phyloP scores from a whole-genome alignment of 2,888 invertebrate species.

The Oscheius onirici region DNA sequence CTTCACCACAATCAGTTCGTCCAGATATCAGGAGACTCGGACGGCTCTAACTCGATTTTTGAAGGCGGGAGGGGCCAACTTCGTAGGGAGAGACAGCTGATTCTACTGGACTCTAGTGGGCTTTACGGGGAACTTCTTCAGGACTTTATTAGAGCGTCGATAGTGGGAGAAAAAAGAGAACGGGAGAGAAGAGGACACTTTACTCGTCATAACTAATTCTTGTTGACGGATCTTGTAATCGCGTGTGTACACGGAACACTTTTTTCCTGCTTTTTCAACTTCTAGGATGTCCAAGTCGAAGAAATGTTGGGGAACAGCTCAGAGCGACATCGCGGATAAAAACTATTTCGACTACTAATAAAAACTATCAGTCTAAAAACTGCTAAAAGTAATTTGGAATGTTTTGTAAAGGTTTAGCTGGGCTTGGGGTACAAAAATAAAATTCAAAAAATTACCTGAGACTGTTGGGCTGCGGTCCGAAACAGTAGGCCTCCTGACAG shows the following conservation, averaged over 20 bases:
- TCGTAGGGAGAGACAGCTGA: neutral
- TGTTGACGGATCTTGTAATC: too few species aligned
- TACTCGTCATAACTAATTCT: too few species aligned
- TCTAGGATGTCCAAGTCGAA: neutral
- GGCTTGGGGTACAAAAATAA: neutral
- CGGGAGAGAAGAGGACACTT: neutral
- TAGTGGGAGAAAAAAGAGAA: neutral
- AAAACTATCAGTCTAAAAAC: too few species aligned
- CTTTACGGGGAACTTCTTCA: neutral
- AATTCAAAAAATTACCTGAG: conserved; percentile 22
- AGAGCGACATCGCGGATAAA: too few species aligned
- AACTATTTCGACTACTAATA: too few species aligned
- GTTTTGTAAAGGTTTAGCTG: neutral
- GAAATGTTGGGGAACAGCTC: too few species aligned
- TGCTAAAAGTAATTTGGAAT: too few species aligned
- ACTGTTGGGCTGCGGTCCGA: conserved; percentile 14
- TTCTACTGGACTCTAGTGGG: too few species aligned
- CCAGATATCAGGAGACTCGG: too few species aligned
- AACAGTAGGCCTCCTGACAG: conserved; percentile 32
- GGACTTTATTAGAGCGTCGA: neutral
- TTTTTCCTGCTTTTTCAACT: neutral
- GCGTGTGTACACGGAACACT: neutral
- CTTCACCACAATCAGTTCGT: conserved; percentile 17
- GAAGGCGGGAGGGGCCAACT: neutral
- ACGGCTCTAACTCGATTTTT: conserved; percentile 25